A percentile compares a stretch with the other conserved stretches of the same genome.
These are phyloP conservation scores for Pissodes strobi DNA, from an alignment of 1,140 invertebrate genomes.

Conservation along the genomic window DNA sequence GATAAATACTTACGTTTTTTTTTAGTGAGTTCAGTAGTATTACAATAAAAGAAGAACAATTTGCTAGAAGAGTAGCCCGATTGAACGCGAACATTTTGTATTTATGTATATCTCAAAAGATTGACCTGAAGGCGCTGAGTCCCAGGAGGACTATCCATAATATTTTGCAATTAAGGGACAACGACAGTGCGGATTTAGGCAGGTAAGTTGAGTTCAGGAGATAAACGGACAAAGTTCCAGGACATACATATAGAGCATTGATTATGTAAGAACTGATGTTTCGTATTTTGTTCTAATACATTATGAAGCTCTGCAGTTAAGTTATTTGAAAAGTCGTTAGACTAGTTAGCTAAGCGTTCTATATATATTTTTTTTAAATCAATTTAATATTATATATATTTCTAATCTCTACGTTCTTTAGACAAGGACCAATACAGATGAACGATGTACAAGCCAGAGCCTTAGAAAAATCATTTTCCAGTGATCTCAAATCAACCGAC, in stretches of 20 bases:
- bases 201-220: slow-evolving; percentile 57
- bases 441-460: slow-evolving; percentile 59
- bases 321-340: too few relatives aligned
- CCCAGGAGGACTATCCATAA: slow-evolving; percentile 76
- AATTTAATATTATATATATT: too few relatives aligned
- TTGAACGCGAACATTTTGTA: slow-evolving; percentile 83
- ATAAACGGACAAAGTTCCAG: too few relatives aligned
- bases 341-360: too few relatives aligned
- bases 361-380: too few relatives aligned
- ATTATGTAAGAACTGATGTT: too few relatives aligned
- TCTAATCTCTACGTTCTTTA: too few relatives aligned
- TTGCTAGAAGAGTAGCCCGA: slow-evolving; percentile 72
- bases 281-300: too few relatives aligned
- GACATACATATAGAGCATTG: too few relatives aligned
- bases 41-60: slow-evolving; percentile 69
- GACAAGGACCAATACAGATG: slow-evolving; percentile 64
- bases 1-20: slow-evolving; percentile 42
- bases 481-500: slow-evolving; percentile 63
- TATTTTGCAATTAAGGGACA: slow-evolving; percentile 71
- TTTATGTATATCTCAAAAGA: slow-evolving; percentile 79
- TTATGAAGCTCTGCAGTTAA: too few relatives aligned
- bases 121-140: slow-evolving; percentile 66
- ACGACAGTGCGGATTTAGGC: slow-evolving; percentile 69
- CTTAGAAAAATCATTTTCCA: slow-evolving; percentile 65
- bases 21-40: slow-evolving; percentile 75